Conservation (phyloP, 2,888 invertebrate species). For the Tiliacea aurago region DNA sequence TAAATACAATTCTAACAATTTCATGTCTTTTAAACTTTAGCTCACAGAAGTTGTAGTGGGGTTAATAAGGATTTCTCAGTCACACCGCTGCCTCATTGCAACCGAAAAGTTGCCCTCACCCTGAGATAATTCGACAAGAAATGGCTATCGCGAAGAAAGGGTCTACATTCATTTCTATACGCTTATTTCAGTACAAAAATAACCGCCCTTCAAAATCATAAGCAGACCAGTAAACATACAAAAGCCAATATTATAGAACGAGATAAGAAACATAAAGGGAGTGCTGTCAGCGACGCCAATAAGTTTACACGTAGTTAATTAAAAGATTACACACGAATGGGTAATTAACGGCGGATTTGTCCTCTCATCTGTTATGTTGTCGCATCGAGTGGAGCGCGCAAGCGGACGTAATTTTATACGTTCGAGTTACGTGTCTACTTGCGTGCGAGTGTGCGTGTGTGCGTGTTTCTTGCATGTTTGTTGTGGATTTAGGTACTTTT, state of each 20-base stretch:
- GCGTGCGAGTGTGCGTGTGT: constrained; percentile 27
- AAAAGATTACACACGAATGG: constrained; percentile 88
- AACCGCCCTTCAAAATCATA: constrained; percentile 40
- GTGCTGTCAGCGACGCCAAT: constrained; percentile 76
- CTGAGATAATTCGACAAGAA: constrained; percentile 15
- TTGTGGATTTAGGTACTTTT: constrained; percentile 13
- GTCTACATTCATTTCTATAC: not conserved
- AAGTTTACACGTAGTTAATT: constrained; percentile 87
- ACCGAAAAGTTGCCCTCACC: not conserved
- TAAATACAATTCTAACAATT: not conserved
- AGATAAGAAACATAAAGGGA: constrained; percentile 69
- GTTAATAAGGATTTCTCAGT: constrained; percentile 4
- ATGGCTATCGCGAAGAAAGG: constrained; percentile 1
- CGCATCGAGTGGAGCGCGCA: constrained; percentile 70
- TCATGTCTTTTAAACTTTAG: constrained; percentile 1
- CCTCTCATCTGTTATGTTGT: constrained; percentile 82
- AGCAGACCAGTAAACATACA: constrained; percentile 46
- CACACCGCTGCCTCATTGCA: not conserved
- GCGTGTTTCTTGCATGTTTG: constrained; percentile 17
- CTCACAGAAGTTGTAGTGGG: not conserved
- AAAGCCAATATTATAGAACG: constrained; percentile 57
- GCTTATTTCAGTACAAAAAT: constrained; percentile 19
- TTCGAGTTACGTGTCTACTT: constrained; percentile 24
- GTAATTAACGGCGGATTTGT: constrained; percentile 86
- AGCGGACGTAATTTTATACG: constrained; percentile 72